phyloP scores from a whole-genome alignment of 2,888 invertebrate species.

The Acrocyrtus sp. region DNA sequence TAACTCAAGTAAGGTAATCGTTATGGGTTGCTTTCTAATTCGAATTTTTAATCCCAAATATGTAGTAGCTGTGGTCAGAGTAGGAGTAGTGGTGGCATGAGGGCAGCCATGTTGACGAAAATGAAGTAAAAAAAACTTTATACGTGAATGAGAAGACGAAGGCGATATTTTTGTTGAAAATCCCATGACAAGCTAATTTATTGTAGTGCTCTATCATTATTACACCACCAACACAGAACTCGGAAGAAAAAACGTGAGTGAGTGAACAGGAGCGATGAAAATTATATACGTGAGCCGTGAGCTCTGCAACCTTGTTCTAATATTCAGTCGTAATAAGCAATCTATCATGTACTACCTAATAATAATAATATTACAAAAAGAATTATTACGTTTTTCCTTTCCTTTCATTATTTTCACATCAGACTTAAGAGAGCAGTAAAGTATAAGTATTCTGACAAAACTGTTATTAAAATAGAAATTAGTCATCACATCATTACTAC shows the following conservation, averaged over 20 bases:
- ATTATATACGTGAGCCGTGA: no score
- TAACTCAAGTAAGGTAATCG: no score
- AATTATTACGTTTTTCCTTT: slow-evolving; percentile 7
- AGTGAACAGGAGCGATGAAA: not conserved
- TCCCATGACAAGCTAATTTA: slow-evolving; percentile 37
- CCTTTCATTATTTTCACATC: no score
- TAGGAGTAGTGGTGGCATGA: not conserved
- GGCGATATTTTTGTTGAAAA: slow-evolving; percentile 28
- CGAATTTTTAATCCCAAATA: no score
- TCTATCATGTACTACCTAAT: slow-evolving; percentile 36
- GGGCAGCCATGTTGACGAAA: slow-evolving; percentile 17
- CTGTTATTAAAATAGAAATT: no score
- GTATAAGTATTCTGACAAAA: no score
- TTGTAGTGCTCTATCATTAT: slow-evolving; percentile 38
- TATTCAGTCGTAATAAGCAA: not conserved
- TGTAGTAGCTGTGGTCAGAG: no score
- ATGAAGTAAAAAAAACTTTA: not conserved
- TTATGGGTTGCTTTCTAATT: no score
- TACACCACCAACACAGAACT: no score
- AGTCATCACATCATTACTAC: slow-evolving; percentile 29
- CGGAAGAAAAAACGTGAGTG: no score
- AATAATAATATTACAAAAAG: slow-evolving; percentile 6
- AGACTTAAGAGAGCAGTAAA: no score
- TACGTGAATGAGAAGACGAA: not conserved
- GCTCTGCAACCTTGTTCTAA: no score